Evolutionary conservation across 2,113 vertebrate species (phyloP).

Genomic region (Lampris megalopsis): DNA sequence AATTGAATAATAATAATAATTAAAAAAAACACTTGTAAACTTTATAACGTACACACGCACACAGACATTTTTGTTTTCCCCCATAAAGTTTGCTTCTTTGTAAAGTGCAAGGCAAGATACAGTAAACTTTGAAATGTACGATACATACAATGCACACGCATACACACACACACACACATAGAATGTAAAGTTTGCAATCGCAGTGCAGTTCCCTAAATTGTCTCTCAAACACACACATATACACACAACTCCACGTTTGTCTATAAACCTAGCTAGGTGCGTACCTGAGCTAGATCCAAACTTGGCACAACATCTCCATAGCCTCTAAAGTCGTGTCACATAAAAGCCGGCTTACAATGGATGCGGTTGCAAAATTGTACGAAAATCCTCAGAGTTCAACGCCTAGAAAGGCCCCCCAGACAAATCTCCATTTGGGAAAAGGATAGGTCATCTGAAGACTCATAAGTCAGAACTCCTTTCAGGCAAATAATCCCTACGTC

Average conservation of each 20-base stretch:
- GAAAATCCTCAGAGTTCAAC: conserved; percentile 26
- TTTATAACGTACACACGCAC: conserved; percentile 35
- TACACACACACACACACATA: conserved; percentile 15
- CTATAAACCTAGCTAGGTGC: conserved; percentile 41
- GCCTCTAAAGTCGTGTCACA: conserved; percentile 64
- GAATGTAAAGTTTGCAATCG: no score
- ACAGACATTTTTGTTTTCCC: conserved; percentile 34
- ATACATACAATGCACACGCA: conserved; percentile 42
- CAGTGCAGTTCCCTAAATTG: background rate
- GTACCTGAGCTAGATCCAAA: conserved; percentile 53
- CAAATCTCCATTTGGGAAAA: background rate
- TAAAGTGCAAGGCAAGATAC: conserved; percentile 85
- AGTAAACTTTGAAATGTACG: conserved; percentile 81
- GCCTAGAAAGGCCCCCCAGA: conserved; percentile 51
- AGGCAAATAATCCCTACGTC: no score
- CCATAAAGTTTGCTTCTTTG: conserved; percentile 69
- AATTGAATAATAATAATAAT: conserved; percentile 51
- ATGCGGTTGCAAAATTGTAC: conserved; percentile 67
- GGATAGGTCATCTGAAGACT: background rate
- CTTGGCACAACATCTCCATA: conserved; percentile 81
- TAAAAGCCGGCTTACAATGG: conserved; percentile 66
- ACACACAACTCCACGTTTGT: conserved; percentile 21
- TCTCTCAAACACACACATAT: background rate
- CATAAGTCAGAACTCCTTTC: no score
- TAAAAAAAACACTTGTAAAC: conserved; percentile 52